Evolutionary conservation across 2,888 invertebrate genomes (phyloP).

Genomic region (Tineola bisselliella): DNA sequence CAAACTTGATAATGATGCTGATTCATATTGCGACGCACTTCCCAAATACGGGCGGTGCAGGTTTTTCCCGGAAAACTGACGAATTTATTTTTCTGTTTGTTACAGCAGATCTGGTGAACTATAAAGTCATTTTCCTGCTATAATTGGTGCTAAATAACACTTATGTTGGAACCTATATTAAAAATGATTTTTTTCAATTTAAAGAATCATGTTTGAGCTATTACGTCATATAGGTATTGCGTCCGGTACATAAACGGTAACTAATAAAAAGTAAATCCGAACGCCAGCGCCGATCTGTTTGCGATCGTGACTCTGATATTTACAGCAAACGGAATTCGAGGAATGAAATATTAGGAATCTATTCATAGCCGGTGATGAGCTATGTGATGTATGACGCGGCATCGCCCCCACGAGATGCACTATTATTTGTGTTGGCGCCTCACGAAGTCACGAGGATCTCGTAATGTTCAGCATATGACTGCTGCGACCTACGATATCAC

Average conservation of each 20-base stretch:
- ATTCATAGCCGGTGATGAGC: slow-evolving; percentile 56
- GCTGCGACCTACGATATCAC: not conserved
- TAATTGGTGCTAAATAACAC: not conserved
- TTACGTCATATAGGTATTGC: not conserved
- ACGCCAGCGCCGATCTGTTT: not conserved
- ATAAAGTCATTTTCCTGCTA: not conserved
- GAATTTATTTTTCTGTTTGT: not conserved
- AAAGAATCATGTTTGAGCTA: not conserved
- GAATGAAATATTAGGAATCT: slow-evolving; percentile 48
- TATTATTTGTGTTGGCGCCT: slow-evolving; percentile 10
- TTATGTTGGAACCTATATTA: not conserved
- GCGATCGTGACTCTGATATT: slow-evolving; percentile 27
- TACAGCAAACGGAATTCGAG: slow-evolving; percentile 46
- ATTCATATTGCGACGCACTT: not conserved
- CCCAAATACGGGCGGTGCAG: slow-evolving; percentile 4
- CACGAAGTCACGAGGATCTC: slow-evolving; percentile 34
- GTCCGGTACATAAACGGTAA: slow-evolving; percentile 5
- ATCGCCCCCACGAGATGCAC: slow-evolving; percentile 8
- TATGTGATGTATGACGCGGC: slow-evolving; percentile 61
- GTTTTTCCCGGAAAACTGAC: not conserved
- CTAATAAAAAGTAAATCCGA: not conserved
- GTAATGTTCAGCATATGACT: slow-evolving; percentile 2
- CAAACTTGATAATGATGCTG: not conserved
- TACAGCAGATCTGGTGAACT: not conserved
- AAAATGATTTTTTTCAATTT: not conserved